Conservation (phyloP, 2,888 invertebrate species). For the Horisme vitalbata region DNA sequence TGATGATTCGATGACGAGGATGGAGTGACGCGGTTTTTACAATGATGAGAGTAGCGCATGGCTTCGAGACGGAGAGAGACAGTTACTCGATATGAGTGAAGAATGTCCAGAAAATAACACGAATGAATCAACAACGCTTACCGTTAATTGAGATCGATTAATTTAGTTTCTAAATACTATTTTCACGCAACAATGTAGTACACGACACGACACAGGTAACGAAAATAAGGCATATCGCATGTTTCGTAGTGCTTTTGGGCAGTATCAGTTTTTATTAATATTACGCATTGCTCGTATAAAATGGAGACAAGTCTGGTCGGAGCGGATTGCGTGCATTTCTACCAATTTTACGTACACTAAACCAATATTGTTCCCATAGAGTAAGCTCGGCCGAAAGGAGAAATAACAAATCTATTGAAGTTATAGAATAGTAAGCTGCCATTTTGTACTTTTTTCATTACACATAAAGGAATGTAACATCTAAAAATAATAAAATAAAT, state of each 20-base stretch:
- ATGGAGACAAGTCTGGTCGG: conserved; percentile 49
- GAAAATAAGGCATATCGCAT: conserved; percentile 78
- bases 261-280: conserved; percentile 44
- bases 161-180: conserved; percentile 73
- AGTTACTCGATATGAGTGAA: conserved; percentile 27
- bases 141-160: conserved; percentile 78
- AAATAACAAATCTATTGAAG: conserved; percentile 45
- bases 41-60: conserved; percentile 13
- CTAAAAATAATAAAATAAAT: conserved; percentile 48
- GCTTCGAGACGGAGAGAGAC: conserved; percentile 55
- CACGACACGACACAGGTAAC: conserved; percentile 72
- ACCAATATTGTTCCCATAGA: conserved; percentile 78
- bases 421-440: conserved; percentile 67
- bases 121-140: conserved; percentile 70
- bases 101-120: conserved; percentile 51
- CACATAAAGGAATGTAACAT: conserved; percentile 49
- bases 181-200: conserved; percentile 71
- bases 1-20: not conserved
- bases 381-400: conserved; percentile 74
- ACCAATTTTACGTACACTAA: conserved; percentile 50
- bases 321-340: conserved; percentile 57
- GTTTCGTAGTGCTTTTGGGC: conserved; percentile 49
- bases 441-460: conserved; percentile 56
- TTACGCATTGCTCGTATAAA: conserved; percentile 25
- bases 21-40: conserved; percentile 13